Conservation (phyloP, 2,113 vertebrate species). For the Pseudorhombus dupliciocellatus region DNA sequence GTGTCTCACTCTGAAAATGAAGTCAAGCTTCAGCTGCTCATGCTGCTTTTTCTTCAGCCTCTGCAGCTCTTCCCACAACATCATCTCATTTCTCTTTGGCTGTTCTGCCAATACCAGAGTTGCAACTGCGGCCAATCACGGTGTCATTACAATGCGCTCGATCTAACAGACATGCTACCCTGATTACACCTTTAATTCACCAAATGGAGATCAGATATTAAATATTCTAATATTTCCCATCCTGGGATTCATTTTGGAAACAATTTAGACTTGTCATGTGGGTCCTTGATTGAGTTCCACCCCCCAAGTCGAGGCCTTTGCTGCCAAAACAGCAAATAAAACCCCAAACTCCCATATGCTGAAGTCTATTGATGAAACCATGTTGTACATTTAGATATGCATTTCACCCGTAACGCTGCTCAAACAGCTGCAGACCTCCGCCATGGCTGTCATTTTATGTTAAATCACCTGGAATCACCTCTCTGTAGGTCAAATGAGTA, state of each 20-base stretch:
- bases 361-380: background rate
- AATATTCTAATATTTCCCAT: background rate
- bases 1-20: background rate
- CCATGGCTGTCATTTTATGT: conserved; percentile 30
- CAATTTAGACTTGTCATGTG: too few species aligned
- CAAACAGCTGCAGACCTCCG: background rate
- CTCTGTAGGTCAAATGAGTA: conserved; percentile 77
- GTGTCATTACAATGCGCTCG: background rate
- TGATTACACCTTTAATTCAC: too few species aligned
- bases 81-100: background rate
- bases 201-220: too few species aligned
- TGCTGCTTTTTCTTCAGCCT: background rate
- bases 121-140: background rate
- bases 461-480: conserved; percentile 36
- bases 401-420: background rate
- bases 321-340: background rate
- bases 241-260: background rate
- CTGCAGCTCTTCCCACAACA: too few species aligned
- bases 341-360: background rate
- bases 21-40: background rate
- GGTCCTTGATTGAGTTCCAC: background rate
- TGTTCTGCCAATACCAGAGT: background rate
- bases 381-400: conserved; percentile 1
- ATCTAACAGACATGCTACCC: too few species aligned
- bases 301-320: background rate